A percentile compares a stretch with the other conserved stretches of the same genome.
phyloP scores from a whole-genome alignment of 2,113 vertebrate species.

The Petroica traversi region DNA sequence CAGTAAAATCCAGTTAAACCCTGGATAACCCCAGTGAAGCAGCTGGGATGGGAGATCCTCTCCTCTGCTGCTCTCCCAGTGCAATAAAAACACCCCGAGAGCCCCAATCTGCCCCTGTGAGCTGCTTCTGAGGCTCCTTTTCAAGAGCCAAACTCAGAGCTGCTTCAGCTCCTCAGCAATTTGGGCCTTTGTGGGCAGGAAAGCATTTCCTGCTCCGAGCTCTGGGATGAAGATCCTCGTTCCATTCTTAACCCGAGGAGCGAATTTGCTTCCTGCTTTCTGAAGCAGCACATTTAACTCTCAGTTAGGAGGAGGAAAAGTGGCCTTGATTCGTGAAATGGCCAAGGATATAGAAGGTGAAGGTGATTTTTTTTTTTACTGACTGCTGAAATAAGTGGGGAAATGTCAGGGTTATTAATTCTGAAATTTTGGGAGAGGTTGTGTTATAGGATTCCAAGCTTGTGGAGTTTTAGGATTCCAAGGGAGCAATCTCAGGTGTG shows the following conservation, averaged over 20 bases:
- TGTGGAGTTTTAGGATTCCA: not conserved
- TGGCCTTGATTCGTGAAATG: not conserved
- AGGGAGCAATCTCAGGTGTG: not conserved
- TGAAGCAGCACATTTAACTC: not conserved
- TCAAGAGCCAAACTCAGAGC: not conserved
- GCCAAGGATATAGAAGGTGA: not conserved
- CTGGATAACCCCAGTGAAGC: not conserved
- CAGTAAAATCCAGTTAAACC: not conserved
- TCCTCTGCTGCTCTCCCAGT: not conserved
- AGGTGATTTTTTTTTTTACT: not conserved
- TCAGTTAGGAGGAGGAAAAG: not conserved
- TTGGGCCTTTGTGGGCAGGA: conserved; percentile 31
- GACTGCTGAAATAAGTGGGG: no score
- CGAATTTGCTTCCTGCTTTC: not conserved
- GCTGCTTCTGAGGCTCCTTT: not conserved
- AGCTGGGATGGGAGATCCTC: not conserved
- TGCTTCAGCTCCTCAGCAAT: not conserved
- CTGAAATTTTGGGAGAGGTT: not conserved
- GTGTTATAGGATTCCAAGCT: accelerated
- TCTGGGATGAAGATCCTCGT: not conserved
- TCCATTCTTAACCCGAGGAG: not conserved
- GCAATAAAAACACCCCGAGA: not conserved
- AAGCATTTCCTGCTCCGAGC: conserved; percentile 54
- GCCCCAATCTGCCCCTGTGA: not conserved
- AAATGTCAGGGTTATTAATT: not conserved